A percentile compares a stretch with the other conserved stretches of the same genome.
Conservation (phyloP, 2,888 invertebrate species). For the Nomada hirtipes region DNA sequence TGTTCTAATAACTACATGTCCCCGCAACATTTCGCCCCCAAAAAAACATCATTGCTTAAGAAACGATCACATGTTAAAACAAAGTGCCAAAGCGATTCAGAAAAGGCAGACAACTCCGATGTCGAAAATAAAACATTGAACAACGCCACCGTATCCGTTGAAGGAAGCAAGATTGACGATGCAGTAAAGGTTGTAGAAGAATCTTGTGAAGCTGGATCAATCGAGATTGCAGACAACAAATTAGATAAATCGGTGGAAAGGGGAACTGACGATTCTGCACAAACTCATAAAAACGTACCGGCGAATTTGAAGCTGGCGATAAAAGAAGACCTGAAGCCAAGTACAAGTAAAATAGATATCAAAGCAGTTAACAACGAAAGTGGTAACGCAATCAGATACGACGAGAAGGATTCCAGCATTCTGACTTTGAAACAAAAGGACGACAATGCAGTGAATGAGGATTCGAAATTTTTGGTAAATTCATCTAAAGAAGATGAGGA, state of each 20-base stretch:
- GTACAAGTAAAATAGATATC: constrained; percentile 34
- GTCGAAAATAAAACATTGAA: constrained; percentile 26
- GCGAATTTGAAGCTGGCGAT: neutral
- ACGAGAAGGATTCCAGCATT: neutral
- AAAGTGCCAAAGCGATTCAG: constrained; percentile 57
- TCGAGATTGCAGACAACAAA: neutral
- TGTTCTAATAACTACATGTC: constrained; percentile 52
- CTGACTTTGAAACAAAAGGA: constrained; percentile 10
- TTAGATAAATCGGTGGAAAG: neutral
- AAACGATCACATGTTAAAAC: constrained; percentile 58
- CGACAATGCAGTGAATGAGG: constrained; percentile 10
- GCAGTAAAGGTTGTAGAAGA: constrained; percentile 14
- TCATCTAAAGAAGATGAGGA: constrained; percentile 3
- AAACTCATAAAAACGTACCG: neutral
- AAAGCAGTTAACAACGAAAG: neutral
- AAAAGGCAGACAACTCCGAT: constrained; percentile 30
- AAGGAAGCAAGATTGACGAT: constrained; percentile 18
- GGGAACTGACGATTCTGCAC: neutral
- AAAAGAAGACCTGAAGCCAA: constrained; percentile 32
- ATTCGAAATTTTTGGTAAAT: constrained; percentile 20
- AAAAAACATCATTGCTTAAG: constrained; percentile 45
- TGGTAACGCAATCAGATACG: neutral
- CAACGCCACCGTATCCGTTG: neutral
- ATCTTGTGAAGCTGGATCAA: neutral
- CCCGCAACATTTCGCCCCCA: constrained; percentile 24